These are phyloP conservation scores for Neomorphus geoffroyi DNA, from an alignment of 2,797 vertebrate genomes.

Conservation along the genomic window DNA sequence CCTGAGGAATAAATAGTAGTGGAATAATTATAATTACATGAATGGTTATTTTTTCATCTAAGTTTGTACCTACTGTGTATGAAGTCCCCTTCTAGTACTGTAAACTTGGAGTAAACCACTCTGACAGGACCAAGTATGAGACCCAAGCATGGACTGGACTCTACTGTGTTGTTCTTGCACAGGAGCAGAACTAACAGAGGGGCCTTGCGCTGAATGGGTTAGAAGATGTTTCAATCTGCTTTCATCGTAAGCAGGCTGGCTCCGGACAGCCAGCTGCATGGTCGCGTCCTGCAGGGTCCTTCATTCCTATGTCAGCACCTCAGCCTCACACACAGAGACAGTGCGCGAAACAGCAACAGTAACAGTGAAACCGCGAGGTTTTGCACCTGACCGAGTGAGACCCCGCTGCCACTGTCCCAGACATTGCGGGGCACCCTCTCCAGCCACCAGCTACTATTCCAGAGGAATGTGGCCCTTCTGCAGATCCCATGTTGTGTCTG, in stretches of 20 bases:
- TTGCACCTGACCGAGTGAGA: background rate
- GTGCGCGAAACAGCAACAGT: background rate
- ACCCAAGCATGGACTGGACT: background rate
- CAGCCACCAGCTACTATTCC: background rate
- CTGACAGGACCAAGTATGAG: background rate
- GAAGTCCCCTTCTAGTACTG: background rate
- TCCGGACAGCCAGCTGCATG: background rate
- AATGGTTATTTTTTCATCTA: background rate
- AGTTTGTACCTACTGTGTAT: background rate
- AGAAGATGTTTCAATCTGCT: background rate
- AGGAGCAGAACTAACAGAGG: background rate
- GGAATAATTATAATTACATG: background rate
- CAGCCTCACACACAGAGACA: background rate
- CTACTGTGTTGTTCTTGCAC: background rate
- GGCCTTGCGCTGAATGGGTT: background rate
- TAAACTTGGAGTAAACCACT: background rate
- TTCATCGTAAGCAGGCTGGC: background rate
- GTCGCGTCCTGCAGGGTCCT: background rate
- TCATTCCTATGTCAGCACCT: background rate
- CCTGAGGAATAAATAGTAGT: conserved; percentile 28
- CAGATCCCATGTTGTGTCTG: background rate
- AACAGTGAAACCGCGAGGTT: background rate
- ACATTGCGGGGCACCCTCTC: background rate
- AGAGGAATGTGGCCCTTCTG: background rate
- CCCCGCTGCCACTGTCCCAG: background rate